Base-by-base conservation (phyloP, 2,888 invertebrate species). In the Archaeoteleia sp. region DNA sequence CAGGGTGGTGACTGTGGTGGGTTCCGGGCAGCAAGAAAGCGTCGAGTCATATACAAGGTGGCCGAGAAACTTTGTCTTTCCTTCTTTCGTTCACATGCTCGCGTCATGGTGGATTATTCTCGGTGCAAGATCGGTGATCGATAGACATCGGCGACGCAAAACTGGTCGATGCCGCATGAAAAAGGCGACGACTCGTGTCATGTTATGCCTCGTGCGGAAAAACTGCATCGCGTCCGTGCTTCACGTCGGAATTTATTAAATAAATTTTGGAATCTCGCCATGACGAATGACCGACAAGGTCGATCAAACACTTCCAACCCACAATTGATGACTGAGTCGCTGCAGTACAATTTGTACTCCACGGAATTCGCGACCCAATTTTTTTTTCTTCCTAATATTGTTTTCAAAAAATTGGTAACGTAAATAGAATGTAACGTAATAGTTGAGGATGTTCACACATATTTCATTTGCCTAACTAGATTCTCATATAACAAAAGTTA, bases 1-100 rank as follows among this genome's bases (percentile, higher is more conserved):
- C 79, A 77, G 76, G 74, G 72, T 74, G 77, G 76, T 73, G 78
- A 78, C 74, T 71, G 63, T 70, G 68, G 71, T 71, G 63, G 72
- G 72, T 67, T 71, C 55, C 62, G 51, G 29, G 66, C 60, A 37
- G 66, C 71, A 79, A 79, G 78, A 79, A 81, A 80, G 76, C 78
- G 77, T 29, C 29, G 29, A 63, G 57, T 69, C 74, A 70, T 67
- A 61, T 72, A 74, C 70, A 66, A 54, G 70, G 61, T 67, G 58
- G 39, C 46, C 39, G 20, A 39, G 39, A 58, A 63, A 67, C 65
- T 29, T 43, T 45, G 43, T 35, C 27, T 46, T 35, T 25, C 42
- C 58, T 7, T 32, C 12, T 32, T 14, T 13, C 9, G 40, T 13
- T 42, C 13, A n/a, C 10, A 27, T 27, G 42, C 42, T 27, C 42